Evolutionary conservation across 2,113 vertebrate species (phyloP).

Genomic region (Crotophaga sulcirostris): DNA sequence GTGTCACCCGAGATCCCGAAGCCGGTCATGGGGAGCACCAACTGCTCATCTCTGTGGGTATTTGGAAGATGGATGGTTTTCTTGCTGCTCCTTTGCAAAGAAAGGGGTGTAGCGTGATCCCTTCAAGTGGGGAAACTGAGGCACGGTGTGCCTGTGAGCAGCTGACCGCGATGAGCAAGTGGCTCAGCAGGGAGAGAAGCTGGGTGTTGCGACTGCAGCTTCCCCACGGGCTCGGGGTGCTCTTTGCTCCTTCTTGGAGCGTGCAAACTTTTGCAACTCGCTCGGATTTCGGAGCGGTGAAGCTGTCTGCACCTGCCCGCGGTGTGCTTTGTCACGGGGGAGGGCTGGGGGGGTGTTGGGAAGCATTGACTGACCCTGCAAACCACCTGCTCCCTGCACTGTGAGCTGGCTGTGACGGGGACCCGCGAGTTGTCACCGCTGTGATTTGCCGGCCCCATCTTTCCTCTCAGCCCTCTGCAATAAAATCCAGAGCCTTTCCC

Average conservation of each 20-base stretch:
- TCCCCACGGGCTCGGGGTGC: rapidly evolving
- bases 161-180: neutral
- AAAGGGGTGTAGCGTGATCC: rapidly evolving
- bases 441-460: neutral
- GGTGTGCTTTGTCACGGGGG: rapidly evolving
- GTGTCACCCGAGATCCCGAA: rapidly evolving
- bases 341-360: rapidly evolving
- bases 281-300: rapidly evolving
- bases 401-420: neutral
- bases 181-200: neutral
- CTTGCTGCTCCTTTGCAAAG: neutral
- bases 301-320: rapidly evolving
- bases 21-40: rapidly evolving
- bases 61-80: neutral
- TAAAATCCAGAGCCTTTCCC: neutral
- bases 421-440: neutral
- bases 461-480: neutral
- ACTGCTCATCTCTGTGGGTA: neutral
- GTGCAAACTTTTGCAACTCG: neutral
- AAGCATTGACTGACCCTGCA: neutral
- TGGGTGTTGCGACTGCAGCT: neutral
- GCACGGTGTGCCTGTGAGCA: neutral
- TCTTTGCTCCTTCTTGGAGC: neutral
- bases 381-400: rapidly evolving
- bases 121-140: neutral